Percentiles rank a stretch among this genome's conserved stretches.
phyloP scores from a whole-genome alignment of 1,140 invertebrate species.

The Nephila pilipes region DNA sequence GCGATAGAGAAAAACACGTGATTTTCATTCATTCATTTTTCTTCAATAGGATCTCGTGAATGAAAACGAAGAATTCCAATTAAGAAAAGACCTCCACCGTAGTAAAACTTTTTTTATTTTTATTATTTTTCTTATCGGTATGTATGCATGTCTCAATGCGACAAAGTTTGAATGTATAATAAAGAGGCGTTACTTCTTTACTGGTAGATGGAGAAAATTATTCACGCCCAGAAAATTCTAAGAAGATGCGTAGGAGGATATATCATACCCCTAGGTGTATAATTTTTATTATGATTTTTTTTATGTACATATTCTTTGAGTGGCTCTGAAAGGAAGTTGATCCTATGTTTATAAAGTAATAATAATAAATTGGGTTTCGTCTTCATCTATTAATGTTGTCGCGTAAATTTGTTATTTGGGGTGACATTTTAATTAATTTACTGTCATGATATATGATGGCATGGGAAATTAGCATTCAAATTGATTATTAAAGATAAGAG shows the following conservation, averaged over 20 bases:
- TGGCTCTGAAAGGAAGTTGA: too few relatives aligned
- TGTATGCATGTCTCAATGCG: not conserved
- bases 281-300: not conserved
- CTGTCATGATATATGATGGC: too few relatives aligned
- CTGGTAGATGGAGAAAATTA: not conserved
- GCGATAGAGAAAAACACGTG: conserved; percentile 25
- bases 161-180: conserved; percentile 27
- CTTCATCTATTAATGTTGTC: not conserved
- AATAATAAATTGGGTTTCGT: not conserved
- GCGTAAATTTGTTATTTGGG: too few relatives aligned
- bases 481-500: too few relatives aligned
- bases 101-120: not conserved
- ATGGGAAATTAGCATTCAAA: too few relatives aligned
- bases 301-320: not conserved
- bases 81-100: conserved; percentile 45
- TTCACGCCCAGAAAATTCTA: conserved; percentile 31
- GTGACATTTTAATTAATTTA: too few relatives aligned
- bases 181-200: conserved; percentile 24
- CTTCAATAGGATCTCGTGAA: not conserved
- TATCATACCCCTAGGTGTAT: not conserved
- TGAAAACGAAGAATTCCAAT: conserved; percentile 36
- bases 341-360: too few relatives aligned
- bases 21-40: not conserved
- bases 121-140: not conserved
- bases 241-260: not conserved